phyloP scores from a whole-genome alignment of 2,797 vertebrate species.

The Oreortyx pictus region DNA sequence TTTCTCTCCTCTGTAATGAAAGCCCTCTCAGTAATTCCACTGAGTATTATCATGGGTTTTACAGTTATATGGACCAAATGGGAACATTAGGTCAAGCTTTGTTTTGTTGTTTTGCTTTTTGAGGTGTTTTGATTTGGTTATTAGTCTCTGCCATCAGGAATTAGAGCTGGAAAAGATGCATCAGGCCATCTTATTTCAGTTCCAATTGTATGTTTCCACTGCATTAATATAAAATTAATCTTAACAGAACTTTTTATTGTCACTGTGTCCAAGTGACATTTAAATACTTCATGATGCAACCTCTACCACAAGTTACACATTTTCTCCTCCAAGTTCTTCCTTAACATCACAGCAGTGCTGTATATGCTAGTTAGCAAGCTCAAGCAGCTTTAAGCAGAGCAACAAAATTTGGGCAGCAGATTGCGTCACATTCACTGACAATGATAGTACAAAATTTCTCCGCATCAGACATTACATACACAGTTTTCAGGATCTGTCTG shows the following conservation, averaged over 20 bases:
- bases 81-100: background rate
- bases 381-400: background rate
- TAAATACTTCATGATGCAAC: background rate
- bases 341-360: background rate
- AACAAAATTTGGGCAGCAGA: conserved; percentile 21
- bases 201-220: background rate
- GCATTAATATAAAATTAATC: background rate
- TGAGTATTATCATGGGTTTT: background rate
- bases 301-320: background rate
- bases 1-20: background rate
- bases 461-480: background rate
- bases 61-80: background rate
- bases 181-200: background rate
- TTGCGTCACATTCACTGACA: conserved; percentile 29
- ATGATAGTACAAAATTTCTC: conserved; percentile 10
- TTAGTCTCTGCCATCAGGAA: background rate
- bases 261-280: background rate
- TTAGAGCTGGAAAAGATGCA: background rate
- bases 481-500: background rate
- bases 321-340: background rate
- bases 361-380: background rate
- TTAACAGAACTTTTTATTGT: background rate
- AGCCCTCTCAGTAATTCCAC: background rate
- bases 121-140: background rate
- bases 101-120: background rate